phyloP scores from a whole-genome alignment of 2,113 vertebrate species.

The Spermophilus dauricus region DNA sequence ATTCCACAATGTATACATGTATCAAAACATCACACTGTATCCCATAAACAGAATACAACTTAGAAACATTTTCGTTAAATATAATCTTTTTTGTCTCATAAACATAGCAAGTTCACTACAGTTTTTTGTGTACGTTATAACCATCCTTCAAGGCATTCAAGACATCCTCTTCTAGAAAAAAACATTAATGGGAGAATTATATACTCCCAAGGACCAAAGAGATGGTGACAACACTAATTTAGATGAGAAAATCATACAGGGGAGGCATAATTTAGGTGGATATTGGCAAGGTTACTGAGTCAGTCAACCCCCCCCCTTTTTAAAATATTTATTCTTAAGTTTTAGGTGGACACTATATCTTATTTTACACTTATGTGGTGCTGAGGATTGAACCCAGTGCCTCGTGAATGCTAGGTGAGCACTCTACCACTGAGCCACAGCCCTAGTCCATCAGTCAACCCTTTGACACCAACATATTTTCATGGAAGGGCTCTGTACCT shows the following conservation, averaged over 20 bases:
- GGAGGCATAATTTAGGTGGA: neutral
- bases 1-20: no score
- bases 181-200: neutral
- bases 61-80: neutral
- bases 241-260: neutral
- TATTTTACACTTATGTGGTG: no score
- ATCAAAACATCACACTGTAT: no score
- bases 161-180: neutral
- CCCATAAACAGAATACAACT: neutral
- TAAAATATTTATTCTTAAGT: no score
- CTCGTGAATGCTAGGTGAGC: no score
- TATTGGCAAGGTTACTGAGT: neutral
- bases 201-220: neutral
- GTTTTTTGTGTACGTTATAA: neutral
- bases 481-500: neutral
- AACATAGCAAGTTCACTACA: neutral
- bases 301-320: neutral
- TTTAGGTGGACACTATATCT: no score
- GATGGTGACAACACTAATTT: neutral
- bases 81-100: neutral
- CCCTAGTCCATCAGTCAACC: no score
- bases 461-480: conserved; percentile 1
- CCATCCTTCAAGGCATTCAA: neutral
- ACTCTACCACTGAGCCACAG: no score
- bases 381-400: no score